Evolutionary conservation across 2,888 invertebrate species (phyloP), one percentile per base, ranked within the genome.

Genomic region (Dyspetes luteomarginatus): DNA sequence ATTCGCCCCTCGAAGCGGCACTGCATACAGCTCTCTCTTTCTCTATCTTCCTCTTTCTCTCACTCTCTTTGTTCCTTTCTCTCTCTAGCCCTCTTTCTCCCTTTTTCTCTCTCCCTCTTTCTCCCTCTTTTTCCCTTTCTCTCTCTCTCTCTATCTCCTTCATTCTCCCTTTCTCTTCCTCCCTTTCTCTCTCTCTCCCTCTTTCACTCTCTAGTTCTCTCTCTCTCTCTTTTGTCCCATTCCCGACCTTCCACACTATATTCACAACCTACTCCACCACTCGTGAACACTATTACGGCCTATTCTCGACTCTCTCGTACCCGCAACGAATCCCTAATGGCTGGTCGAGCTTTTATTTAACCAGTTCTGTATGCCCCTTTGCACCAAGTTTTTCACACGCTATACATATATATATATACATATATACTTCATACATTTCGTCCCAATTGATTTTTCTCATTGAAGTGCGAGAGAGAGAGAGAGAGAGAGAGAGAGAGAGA

Each of bases 281-380:
- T 12, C 58, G 48, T 65, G 24, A 41, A 74, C 68, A 68, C 78
- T 69, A 78, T 78, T 62, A 74, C 36, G 68, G 22, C 45, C 72
- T 64, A 78, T 68, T 76, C 78, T 64, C 75, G 64, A 68, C 64
- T 48, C 69, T 68, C 73, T 58, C 67, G 55, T 43, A 41, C 56
- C 69, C 64, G 62, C 68, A 26, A 72, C 68, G 81, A 67, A 78
- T 78, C 78, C 73, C 78, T 75, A 80, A 83, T 78, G 68, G 71
- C 71, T 45, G 74, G 72, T 79, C 72, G 78, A 75, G 81, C 81
- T 83, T 84, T 82, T 80, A 82, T 84, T 83, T 60, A 80, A 82
- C 75, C 52, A 45, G 52, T 24, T 56, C 36, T 43, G 17, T 30
- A 22, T 45, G 28, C 24, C 60, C 36, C 50, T 52, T 12, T 58